A percentile compares a stretch with the other conserved stretches of the same genome.
Evolutionary conservation across 2,797 vertebrate genomes (phyloP).

Genomic region (Semotilus atromaculatus): DNA sequence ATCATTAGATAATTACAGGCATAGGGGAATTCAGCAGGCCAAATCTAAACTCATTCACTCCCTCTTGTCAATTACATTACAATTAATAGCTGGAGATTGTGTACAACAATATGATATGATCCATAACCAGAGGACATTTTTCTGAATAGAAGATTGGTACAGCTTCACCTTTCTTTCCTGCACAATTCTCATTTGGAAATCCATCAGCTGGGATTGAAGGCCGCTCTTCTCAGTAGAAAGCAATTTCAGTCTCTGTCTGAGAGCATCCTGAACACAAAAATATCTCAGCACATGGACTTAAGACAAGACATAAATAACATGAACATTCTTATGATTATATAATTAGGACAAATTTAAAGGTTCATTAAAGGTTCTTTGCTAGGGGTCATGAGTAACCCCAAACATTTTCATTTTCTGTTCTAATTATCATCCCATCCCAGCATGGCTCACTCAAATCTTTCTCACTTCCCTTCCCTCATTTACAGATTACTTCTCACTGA

Average conservation of each 20-base stretch:
- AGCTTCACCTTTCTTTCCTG: conserved; percentile 85
- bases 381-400: neutral
- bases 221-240: conserved; percentile 80
- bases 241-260: conserved; percentile 81
- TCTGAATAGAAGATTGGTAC: neutral
- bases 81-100: conserved; percentile 1
- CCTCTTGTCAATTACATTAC: neutral
- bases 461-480: conserved; percentile 62
- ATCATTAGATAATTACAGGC: neutral
- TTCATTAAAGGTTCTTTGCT: neutral
- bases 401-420: neutral
- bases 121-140: neutral
- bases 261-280: conserved; percentile 76
- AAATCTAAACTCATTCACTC: conserved; percentile 15
- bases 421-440: conserved; percentile 30
- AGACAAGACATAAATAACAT: neutral
- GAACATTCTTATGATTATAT: neutral
- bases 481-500: conserved; percentile 72
- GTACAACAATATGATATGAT: neutral
- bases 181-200: conserved; percentile 79
- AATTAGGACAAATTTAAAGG: neutral
- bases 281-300: neutral
- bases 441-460: neutral
- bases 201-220: conserved; percentile 83
- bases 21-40: neutral